Evolutionary conservation across 1,140 invertebrate species (phyloP), one percentile per base, ranked within the genome.

Genomic region (Zeugodacus cucurbitae): DNA sequence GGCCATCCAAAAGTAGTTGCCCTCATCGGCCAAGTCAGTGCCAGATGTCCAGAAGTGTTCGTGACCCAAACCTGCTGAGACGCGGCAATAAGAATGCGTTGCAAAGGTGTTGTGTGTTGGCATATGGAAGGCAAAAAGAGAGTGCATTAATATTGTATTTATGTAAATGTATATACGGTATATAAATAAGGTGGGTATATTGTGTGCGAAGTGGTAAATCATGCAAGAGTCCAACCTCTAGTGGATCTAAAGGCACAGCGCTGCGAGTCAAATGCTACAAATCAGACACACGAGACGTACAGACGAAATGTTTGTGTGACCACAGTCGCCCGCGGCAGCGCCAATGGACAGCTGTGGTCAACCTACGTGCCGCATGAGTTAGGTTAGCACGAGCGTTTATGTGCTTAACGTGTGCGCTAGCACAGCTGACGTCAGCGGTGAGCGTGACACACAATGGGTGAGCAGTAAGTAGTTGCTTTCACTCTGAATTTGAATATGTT

Each of bases 11-110:
- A 98, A 98, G 95, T 98, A 98, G 87, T 95, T 96, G 7, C 97
- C 97, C 91, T 98, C 97, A 90, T 98, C 97, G 11, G 97, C 97
- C 91, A 98, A 95, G 93, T 98, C 97, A 3, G 97, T 98, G 78
- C 97, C 97, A 26, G 97, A 97, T 37, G 97, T 98, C 97, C 97
- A 98, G 94, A 98, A 98, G 91, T 98, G 97, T 91, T 98, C 97
- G 90, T 97, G 95, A 11, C 97, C 97, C 78, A 97, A 95, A 64
- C 97, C 97, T 97, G 90, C 41, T 82, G 74, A 74, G 41, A 10
- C 41, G 22, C n/a, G 41, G n/a, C 87, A 87, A 64, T 41, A 3
- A 62, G 58, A 26, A 62, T 2, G 7, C 10, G n/a, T 10, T 22
- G 14, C 67, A 1, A 20, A 44, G 22, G 20, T 44, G 37, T 14